These are phyloP conservation scores for Platyscapa corneri DNA, from an alignment of 1,140 invertebrate genomes.

Conservation along the genomic window DNA sequence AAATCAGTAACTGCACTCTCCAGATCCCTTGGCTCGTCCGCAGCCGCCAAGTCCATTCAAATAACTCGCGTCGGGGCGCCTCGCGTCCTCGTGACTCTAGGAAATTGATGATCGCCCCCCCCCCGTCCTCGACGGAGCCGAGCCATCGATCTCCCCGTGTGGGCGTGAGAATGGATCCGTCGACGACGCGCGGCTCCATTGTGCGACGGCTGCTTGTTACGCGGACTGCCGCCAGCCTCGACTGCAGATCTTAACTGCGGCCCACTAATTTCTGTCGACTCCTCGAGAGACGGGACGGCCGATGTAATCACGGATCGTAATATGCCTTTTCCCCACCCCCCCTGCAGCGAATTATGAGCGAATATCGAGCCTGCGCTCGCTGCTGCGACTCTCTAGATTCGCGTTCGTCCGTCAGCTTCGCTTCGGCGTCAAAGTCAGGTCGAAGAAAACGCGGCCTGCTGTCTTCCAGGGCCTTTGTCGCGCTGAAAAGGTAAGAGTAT, in stretches of 20 bases:
- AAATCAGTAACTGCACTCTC: slow-evolving; percentile 72
- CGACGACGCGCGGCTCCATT: not conserved
- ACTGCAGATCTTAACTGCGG: not conserved
- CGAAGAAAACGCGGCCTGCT: no score
- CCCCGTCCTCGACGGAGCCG: slow-evolving; percentile 7
- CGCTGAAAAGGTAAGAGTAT: no score
- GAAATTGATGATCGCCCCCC: slow-evolving; percentile 48
- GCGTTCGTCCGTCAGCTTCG: no score
- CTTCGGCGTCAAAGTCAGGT: no score
- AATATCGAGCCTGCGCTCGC: no score
- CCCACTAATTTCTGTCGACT: not conserved
- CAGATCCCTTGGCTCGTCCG: not conserved
- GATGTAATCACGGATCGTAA: not conserved
- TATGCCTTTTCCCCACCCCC: not conserved
- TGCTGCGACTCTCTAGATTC: no score
- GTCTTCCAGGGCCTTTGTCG: no score
- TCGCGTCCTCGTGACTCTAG: slow-evolving; percentile 46
- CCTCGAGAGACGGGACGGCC: no score
- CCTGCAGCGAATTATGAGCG: no score
- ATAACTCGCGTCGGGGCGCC: slow-evolving; percentile 58
- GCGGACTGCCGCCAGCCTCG: not conserved
- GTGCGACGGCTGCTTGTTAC: not conserved
- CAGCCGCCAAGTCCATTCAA: slow-evolving; percentile 60
- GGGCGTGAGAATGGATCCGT: slow-evolving; percentile 14
- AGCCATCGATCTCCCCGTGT: not conserved